Evolutionary conservation across 2,888 invertebrate species (phyloP).

Genomic region (Stenodema calcarata): DNA sequence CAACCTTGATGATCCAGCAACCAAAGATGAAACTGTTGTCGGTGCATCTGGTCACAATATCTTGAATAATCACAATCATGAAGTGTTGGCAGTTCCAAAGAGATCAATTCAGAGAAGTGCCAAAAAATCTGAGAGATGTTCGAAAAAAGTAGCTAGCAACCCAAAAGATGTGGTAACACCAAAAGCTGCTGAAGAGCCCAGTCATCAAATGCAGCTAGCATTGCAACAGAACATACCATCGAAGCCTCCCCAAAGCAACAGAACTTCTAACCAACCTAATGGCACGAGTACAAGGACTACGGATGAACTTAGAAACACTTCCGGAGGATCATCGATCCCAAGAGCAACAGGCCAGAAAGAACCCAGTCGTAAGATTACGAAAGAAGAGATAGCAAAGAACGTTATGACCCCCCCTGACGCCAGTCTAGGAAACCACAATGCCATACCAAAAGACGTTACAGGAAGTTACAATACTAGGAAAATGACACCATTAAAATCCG

Average conservation of each 20-base stretch:
- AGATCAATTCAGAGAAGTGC: neutral
- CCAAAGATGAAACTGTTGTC: neutral
- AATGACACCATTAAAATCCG: neutral
- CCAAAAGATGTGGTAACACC: neutral
- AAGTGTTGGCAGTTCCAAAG: neutral
- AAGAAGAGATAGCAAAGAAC: neutral
- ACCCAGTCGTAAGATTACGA: neutral
- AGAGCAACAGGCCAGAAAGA: neutral
- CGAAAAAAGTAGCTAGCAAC: neutral
- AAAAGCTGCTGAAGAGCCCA: neutral
- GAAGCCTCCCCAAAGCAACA: neutral
- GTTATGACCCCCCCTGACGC: neutral
- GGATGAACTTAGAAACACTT: neutral
- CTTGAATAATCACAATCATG: neutral
- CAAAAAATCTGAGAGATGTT: neutral
- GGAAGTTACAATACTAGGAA: neutral
- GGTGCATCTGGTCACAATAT: neutral
- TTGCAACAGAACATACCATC: neutral
- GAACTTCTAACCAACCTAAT: neutral
- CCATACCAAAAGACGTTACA: neutral
- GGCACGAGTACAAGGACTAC: neutral
- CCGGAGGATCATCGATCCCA: neutral
- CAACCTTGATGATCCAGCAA: neutral
- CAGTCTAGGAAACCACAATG: neutral
- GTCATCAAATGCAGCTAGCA: neutral